Evolutionary conservation across 1,140 invertebrate genomes (phyloP).

Genomic region (Choristoneura fumiferana): DNA sequence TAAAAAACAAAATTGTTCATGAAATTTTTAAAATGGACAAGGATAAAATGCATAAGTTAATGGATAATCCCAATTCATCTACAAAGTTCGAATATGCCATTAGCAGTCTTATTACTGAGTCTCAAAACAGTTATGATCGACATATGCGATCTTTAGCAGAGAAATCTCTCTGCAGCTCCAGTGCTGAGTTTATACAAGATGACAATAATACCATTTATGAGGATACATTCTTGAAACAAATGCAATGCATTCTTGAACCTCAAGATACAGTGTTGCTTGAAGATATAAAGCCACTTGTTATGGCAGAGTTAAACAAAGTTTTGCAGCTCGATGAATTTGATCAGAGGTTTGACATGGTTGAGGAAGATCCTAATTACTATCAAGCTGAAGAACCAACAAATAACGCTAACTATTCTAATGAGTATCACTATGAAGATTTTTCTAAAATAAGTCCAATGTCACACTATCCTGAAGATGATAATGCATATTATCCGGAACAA

Average conservation of each 20-base stretch:
- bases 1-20: slow-evolving; percentile 71
- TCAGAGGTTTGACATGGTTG: slow-evolving; percentile 30
- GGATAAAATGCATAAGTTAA: slow-evolving; percentile 66
- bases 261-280: slow-evolving; percentile 67
- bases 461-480: slow-evolving; percentile 10
- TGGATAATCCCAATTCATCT: slow-evolving; percentile 70
- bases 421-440: slow-evolving; percentile 38
- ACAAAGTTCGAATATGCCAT: slow-evolving; percentile 73
- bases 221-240: slow-evolving; percentile 73
- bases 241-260: slow-evolving; percentile 70
- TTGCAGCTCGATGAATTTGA: slow-evolving; percentile 60
- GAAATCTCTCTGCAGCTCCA: slow-evolving; percentile 58
- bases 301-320: slow-evolving; percentile 65
- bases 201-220: slow-evolving; percentile 71
- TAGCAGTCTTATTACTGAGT: slow-evolving; percentile 68
- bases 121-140: slow-evolving; percentile 67
- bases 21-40: slow-evolving; percentile 74
- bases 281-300: slow-evolving; percentile 70
- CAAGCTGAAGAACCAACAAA: slow-evolving; percentile 28
- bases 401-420: slow-evolving; percentile 30
- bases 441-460: slow-evolving; percentile 18
- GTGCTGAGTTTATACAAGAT: slow-evolving; percentile 61
- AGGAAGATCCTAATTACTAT: slow-evolving; percentile 30
- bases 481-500: slow-evolving; percentile 23
- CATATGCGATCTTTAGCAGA: slow-evolving; percentile 66